These are phyloP conservation scores for Drosophila erecta DNA, from an alignment of 1,140 invertebrate species.

Conservation along the genomic window DNA sequence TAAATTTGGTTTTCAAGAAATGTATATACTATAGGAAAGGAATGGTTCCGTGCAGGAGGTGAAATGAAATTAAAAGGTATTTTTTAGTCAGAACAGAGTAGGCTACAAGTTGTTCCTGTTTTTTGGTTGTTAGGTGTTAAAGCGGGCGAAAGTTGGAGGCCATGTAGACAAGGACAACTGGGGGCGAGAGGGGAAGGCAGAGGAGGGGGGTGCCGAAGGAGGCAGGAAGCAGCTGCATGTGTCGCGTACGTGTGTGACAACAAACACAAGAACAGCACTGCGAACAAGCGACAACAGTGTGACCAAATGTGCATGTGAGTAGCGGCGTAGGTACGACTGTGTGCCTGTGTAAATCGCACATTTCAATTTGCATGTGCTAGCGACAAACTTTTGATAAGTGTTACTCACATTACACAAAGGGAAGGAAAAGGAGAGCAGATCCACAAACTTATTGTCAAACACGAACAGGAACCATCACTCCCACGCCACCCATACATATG, in stretches of 20 bases:
- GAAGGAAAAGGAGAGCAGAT: slow-evolving; percentile 34
- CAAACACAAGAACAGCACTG: slow-evolving; percentile 32
- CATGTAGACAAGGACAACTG: slow-evolving; percentile 51
- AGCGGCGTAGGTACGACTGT: slow-evolving; percentile 23
- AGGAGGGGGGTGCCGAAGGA: not conserved
- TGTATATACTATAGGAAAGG: no score
- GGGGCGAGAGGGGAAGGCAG: not conserved
- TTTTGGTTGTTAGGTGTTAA: slow-evolving; percentile 77
- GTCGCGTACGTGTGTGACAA: slow-evolving; percentile 61
- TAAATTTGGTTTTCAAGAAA: no score
- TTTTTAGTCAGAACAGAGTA: not conserved
- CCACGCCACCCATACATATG: slow-evolving; percentile 19
- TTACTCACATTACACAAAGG: slow-evolving; percentile 70
- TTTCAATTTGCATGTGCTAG: slow-evolving; percentile 82
- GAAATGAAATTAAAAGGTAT: not conserved
- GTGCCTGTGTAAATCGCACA: slow-evolving; percentile 64
- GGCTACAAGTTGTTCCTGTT: slow-evolving; percentile 33
- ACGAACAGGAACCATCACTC: slow-evolving; percentile 51
- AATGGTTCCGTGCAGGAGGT: no score
- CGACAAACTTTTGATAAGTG: slow-evolving; percentile 82
- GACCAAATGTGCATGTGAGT: slow-evolving; percentile 46
- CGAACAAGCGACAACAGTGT: slow-evolving; percentile 64
- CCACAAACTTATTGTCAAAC: slow-evolving; percentile 75
- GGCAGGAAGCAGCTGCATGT: slow-evolving; percentile 47
- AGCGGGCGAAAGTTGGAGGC: slow-evolving; percentile 77